Conservation (phyloP, 2,113 vertebrate species). For the Rousettus leschenaultii region DNA sequence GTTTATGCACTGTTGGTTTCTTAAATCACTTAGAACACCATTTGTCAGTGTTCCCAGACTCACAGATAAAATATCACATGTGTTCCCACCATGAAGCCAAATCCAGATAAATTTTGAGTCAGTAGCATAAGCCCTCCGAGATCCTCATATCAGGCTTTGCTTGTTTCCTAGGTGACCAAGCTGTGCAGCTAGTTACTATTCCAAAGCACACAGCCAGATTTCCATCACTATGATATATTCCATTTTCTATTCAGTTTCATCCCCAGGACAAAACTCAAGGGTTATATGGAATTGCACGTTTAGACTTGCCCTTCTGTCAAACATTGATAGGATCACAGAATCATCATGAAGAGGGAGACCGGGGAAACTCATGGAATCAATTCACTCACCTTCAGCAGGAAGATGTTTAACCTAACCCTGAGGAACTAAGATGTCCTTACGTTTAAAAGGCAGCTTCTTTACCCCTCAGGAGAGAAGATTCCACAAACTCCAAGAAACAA, state of each 20-base stretch:
- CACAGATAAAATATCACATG: constrained; percentile 32
- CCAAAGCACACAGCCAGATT: constrained; percentile 51
- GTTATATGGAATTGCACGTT: background rate
- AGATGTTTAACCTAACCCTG: background rate
- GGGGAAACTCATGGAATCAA: background rate
- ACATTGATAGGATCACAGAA: constrained; percentile 35
- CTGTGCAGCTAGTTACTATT: constrained; percentile 48
- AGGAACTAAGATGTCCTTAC: background rate
- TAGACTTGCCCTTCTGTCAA: constrained; percentile 15
- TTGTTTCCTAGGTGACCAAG: constrained; percentile 68
- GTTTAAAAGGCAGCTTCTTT: background rate
- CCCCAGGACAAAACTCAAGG: constrained; percentile 46
- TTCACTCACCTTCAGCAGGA: background rate
- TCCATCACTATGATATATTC: constrained; percentile 20
- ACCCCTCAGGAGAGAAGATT: background rate
- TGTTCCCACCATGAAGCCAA: constrained; percentile 19
- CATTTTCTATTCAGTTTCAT: constrained; percentile 54
- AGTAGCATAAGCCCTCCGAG: constrained; percentile 21
- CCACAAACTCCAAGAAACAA: background rate
- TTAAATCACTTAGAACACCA: constrained; percentile 15
- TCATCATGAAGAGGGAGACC: background rate
- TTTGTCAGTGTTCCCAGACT: constrained; percentile 22
- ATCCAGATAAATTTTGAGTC: constrained; percentile 47
- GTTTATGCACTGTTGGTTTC: background rate
- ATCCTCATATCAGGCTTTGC: constrained; percentile 16